These are phyloP conservation scores for Chloroclysta siterata DNA, from an alignment of 2,888 invertebrate species.

Conservation along the genomic window DNA sequence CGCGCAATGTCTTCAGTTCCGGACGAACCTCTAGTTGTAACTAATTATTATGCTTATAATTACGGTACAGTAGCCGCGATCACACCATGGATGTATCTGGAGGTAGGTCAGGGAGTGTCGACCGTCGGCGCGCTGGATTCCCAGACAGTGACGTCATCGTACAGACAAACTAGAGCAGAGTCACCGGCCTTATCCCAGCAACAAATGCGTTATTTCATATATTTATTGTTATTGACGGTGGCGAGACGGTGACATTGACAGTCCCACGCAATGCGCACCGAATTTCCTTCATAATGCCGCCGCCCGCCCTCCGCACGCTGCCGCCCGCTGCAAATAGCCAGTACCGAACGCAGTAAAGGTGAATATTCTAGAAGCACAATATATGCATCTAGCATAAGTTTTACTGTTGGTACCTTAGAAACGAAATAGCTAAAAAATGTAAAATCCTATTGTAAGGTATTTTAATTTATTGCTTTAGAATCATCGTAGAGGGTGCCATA, in stretches of 20 bases:
- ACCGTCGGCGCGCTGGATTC: conserved; percentile 72
- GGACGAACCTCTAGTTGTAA: too few relatives aligned
- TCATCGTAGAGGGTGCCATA: background rate
- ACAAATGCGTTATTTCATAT: conserved; percentile 78
- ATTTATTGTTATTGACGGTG: conserved; percentile 81
- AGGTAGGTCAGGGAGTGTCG: conserved; percentile 80
- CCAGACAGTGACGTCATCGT: conserved; percentile 80
- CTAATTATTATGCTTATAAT: background rate
- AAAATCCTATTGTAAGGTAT: too few relatives aligned
- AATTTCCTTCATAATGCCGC: conserved; percentile 62
- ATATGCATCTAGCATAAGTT: background rate
- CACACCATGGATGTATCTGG: conserved; percentile 58
- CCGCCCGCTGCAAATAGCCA: conserved; percentile 63
- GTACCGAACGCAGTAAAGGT: conserved; percentile 29
- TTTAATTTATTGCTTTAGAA: too few relatives aligned
- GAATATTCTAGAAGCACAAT: conserved; percentile 14
- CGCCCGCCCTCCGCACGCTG: conserved; percentile 51
- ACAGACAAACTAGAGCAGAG: conserved; percentile 82
- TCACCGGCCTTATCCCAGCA: conserved; percentile 76
- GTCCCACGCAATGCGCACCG: conserved; percentile 73
- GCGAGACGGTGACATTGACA: conserved; percentile 82
- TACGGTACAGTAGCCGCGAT: conserved; percentile 34
- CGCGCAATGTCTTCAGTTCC: too few relatives aligned
- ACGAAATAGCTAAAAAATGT: too few relatives aligned
- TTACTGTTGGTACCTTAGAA: too few relatives aligned